phyloP scores from a whole-genome alignment of 2,113 vertebrate species.

The Neoarius graeffei region DNA sequence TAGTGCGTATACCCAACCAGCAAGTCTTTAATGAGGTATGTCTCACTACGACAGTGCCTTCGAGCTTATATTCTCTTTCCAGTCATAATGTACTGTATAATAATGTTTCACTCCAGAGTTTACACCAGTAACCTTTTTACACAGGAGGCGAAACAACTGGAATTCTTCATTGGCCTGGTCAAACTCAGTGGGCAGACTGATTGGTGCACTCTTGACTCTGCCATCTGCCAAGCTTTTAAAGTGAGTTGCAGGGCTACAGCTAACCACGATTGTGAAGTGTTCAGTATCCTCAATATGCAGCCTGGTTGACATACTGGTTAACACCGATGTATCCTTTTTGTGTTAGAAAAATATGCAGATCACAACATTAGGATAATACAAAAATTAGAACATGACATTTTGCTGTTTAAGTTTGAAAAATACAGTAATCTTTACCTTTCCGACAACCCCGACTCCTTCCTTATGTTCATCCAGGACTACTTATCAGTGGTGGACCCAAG shows the following conservation, averaged over 20 bases:
- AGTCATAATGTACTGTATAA: not conserved
- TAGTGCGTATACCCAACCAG: slow-evolving; percentile 85
- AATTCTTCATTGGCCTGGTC: slow-evolving; percentile 89
- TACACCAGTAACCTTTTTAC: not conserved
- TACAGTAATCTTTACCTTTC: not conserved
- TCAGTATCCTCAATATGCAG: not conserved
- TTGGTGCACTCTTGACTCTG: slow-evolving; percentile 91
- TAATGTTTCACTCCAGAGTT: not conserved
- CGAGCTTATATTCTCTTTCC: not conserved
- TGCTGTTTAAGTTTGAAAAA: not conserved
- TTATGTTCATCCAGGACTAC: slow-evolving; percentile 78
- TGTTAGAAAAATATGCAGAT: not conserved
- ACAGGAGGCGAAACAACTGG: slow-evolving; percentile 93
- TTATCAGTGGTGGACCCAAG: slow-evolving; percentile 91
- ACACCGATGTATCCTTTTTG: not conserved
- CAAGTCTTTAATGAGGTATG: slow-evolving; percentile 93
- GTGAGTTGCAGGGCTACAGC: slow-evolving; percentile 64
- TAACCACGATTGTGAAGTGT: not conserved
- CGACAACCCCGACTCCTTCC: not conserved
- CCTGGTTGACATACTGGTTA: not conserved
- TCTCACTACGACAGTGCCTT: not conserved
- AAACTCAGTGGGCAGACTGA: slow-evolving; percentile 88
- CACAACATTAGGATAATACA: not conserved
- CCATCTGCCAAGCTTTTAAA: slow-evolving; percentile 91
- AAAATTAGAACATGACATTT: not conserved